Conservation (phyloP, 2,113 vertebrate genomes). For the Clarias gariepinus region DNA sequence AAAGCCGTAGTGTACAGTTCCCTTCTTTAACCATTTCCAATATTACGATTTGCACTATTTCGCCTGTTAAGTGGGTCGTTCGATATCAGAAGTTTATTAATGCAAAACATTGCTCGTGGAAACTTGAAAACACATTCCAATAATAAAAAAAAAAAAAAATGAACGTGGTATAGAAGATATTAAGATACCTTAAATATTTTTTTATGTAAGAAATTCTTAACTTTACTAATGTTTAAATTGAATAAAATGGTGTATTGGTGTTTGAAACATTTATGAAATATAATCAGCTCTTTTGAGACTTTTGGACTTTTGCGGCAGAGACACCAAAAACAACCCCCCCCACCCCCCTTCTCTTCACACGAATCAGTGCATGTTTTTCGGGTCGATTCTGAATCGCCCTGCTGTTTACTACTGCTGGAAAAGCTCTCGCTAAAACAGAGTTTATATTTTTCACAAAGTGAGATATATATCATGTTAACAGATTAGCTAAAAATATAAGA, state of each 20-base stretch:
- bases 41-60: neutral
- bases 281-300: conserved; percentile 1
- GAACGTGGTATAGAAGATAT: neutral
- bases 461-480: neutral
- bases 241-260: neutral
- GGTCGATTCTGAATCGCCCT: conserved; percentile 15
- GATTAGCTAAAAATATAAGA: conserved; percentile 13
- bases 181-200: neutral
- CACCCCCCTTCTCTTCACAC: neutral
- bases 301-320: neutral
- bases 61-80: neutral
- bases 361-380: conserved; percentile 36
- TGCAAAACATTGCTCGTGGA: neutral
- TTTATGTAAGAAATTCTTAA: neutral
- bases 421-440: conserved; percentile 23
- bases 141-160: neutral
- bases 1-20: neutral
- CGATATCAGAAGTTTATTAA: neutral
- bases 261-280: neutral
- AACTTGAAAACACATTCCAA: neutral
- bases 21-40: neutral
- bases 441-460: conserved; percentile 9
- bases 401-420: conserved; percentile 29
- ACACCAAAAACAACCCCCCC: neutral
- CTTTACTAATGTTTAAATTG: neutral